A percentile compares a stretch with the other conserved stretches of the same genome.
Evolutionary conservation across 2,888 invertebrate species (phyloP).

Genomic region (Philopedon plagiatum): DNA sequence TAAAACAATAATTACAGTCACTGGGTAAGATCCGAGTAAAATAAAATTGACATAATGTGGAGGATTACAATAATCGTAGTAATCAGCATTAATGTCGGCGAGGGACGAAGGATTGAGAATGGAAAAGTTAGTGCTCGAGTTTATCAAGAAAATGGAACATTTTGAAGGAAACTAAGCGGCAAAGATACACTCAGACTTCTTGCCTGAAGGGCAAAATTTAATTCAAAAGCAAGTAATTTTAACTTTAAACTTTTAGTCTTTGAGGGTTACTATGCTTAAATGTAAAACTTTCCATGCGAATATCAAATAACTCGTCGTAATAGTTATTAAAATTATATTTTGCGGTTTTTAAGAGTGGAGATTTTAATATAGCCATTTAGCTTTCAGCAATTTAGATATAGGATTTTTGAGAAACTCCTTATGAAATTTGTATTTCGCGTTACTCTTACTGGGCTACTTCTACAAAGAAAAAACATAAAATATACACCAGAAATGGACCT

Average conservation of each 20-base stretch:
- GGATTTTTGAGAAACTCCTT: no score
- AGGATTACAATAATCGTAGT: constrained; percentile 32
- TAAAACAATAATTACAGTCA: not conserved
- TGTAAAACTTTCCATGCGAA: constrained; percentile 18
- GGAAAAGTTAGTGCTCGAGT: constrained; percentile 27
- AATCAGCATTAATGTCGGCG: constrained; percentile 32
- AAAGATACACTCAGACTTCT: constrained; percentile 29
- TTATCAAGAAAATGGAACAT: constrained; percentile 36
- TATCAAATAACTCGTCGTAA: constrained; percentile 18
- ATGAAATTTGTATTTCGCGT: no score
- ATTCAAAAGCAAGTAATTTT: constrained; percentile 34
- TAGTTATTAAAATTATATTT: constrained; percentile 23
- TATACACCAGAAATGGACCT: no score
- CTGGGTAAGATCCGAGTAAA: not conserved
- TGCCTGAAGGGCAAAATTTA: constrained; percentile 32
- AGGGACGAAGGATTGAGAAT: constrained; percentile 29
- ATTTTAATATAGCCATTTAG: constrained; percentile 2
- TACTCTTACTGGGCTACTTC: no score
- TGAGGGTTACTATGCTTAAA: constrained; percentile 19
- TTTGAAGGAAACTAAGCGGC: constrained; percentile 32
- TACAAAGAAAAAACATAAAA: no score
- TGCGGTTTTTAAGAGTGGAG: constrained; percentile 2
- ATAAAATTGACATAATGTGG: constrained; percentile 38
- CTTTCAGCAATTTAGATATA: not conserved
- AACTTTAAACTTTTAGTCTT: constrained; percentile 35